phyloP scores from a whole-genome alignment of 2,797 vertebrate species.

The Phyllotis vaccarum region DNA sequence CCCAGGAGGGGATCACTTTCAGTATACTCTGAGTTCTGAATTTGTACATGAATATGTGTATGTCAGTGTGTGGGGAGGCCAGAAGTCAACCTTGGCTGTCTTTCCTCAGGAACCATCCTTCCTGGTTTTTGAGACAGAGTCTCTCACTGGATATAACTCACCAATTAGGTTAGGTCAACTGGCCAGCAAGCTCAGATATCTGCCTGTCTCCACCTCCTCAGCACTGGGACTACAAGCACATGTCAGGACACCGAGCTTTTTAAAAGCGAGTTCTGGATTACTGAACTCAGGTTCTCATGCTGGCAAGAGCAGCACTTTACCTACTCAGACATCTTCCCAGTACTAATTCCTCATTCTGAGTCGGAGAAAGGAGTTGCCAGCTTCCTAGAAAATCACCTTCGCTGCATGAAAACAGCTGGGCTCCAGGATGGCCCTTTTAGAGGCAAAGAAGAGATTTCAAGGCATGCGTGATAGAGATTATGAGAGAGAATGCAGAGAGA shows the following conservation, averaged over 20 bases:
- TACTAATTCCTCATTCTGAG: not conserved
- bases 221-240: not conserved
- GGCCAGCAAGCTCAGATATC: not conserved
- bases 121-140: not conserved
- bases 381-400: slow-evolving; percentile 55
- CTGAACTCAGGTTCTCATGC: not conserved
- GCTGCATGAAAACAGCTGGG: slow-evolving; percentile 63
- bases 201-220: not conserved
- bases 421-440: slow-evolving; percentile 37
- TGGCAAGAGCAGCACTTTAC: not conserved
- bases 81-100: not conserved
- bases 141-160: not conserved
- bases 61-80: not conserved
- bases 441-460: not conserved
- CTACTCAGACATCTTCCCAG: not conserved
- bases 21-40: slow-evolving; percentile 35
- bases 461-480: too few species aligned
- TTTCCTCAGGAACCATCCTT: not conserved
- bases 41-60: not conserved
- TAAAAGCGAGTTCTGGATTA: not conserved
- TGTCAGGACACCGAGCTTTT: not conserved
- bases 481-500: not conserved
- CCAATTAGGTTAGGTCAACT: not conserved
- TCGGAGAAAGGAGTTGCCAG: not conserved
- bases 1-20: not conserved